Base-by-base conservation (phyloP, 2,888 invertebrate species). In the Quadriops clusia region DNA sequence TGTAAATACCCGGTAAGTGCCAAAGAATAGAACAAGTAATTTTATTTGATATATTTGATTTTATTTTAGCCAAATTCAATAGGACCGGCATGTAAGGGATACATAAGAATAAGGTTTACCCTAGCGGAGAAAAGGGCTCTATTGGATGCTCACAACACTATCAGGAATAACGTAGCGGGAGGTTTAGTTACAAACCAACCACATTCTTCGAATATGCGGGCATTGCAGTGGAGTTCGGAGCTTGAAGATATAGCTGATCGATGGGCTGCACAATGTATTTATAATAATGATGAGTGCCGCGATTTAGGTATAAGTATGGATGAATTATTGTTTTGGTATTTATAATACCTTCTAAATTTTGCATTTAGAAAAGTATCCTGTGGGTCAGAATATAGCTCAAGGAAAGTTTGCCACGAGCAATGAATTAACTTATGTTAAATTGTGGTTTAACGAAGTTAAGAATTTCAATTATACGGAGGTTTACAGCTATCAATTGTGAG, bases 191-290 rank as follows among this genome's bases (percentile, higher is more conserved):
- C 20, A 3, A 58, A 62, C 2, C 63, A 63, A 42, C 58, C 57
- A 5, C 36, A 50, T 18, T 60, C 62, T 3, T 39, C 53, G 1
- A 56, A 60, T 38, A 61, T 61, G 60, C 46, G 56, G 26, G 27
- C 40, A 10, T 22, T 62, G 28, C 46, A 47, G 33, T 65, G 65
- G 65, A 58, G 62, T 42, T 45, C 51, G 3, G 63, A 65, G 40
- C 38, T 66, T 18, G 61, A 55, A 0, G 7, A 15, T 0, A 45
- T 62, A 18, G 65, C 65, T 2, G 56, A 61, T 37, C 46, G 56
- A 28, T 66, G 64, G 65, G 61, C 59, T 5, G 50, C 54, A 24
- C 65, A 64, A 34, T 66, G 65, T 37, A 34, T 41, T 3, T 56
- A 47, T 29, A 42, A 38, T 1, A 58, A 64, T 34, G 65, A 65